Evolutionary conservation across 37 sponge, comb jelly and placozoan species (phyloP).

Genomic region (Halisarca cf. caerulea): DNA sequence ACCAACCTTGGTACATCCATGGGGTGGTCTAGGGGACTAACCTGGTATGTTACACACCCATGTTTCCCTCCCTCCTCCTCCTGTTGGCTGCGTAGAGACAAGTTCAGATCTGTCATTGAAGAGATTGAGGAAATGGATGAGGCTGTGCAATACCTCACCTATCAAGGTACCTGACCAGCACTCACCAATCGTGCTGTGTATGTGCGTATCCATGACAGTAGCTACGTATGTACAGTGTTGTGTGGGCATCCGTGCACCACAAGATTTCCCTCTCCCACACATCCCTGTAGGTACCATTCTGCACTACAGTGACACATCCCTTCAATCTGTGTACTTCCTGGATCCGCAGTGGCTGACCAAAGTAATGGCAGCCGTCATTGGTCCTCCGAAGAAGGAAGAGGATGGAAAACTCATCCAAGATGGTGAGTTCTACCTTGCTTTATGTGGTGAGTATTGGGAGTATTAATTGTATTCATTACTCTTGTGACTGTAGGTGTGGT

Average conservation of each 20-base stretch:
- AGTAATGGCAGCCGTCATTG: constrained; percentile 81
- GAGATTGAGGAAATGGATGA: constrained; percentile 79
- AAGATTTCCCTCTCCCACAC: background rate
- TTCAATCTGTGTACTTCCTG: constrained; percentile 83
- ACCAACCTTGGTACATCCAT: too few relatives aligned
- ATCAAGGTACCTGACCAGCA: constrained; percentile 71
- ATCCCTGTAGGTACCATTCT: constrained; percentile 66
- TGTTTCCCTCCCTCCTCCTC: too few relatives aligned
- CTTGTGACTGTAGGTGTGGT: constrained; percentile 41
- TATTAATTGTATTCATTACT: background rate
- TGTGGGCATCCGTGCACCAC: background rate
- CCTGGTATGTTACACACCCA: too few relatives aligned
- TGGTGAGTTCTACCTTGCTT: constrained; percentile 33
- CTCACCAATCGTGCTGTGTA: background rate
- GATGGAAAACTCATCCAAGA: constrained; percentile 24
- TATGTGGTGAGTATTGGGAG: background rate
- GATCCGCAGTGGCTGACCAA: constrained; percentile 93
- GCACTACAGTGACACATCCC: constrained; percentile 76
- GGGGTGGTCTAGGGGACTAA: too few relatives aligned
- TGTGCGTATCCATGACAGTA: background rate
- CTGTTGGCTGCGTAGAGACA: too few relatives aligned
- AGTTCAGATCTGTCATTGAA: constrained; percentile 52
- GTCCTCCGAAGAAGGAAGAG: constrained; percentile 35
- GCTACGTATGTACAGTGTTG: background rate
- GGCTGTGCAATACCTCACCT: constrained; percentile 70